Percentiles rank a stretch among this genome's conserved stretches.
Conservation (phyloP, 2,888 invertebrate species). For the Perizoma flavofasciatum region DNA sequence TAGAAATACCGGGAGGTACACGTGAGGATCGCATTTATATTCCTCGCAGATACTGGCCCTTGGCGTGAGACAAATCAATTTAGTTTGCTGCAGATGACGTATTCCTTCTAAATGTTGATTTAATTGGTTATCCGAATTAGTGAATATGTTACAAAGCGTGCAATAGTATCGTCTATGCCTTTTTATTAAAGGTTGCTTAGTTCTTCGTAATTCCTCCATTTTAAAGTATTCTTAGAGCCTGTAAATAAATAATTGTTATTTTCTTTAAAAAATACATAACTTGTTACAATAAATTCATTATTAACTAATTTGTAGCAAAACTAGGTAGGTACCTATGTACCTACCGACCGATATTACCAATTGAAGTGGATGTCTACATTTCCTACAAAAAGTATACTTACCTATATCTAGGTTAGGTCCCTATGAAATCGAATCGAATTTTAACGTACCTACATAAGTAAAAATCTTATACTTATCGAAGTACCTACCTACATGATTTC, state of each 20-base stretch:
- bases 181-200: slow-evolving; percentile 40
- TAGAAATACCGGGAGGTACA: slow-evolving; percentile 63
- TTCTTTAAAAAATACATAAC: neutral
- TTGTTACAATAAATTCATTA: neutral
- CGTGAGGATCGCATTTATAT: slow-evolving; percentile 49
- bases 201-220: slow-evolving; percentile 22
- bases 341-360: neutral
- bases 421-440: too few species aligned
- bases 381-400: too few species aligned
- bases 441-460: too few species aligned
- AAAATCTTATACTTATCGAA: too few species aligned
- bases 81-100: slow-evolving; percentile 64
- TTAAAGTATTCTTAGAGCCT: too few species aligned
- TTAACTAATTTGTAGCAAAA: neutral
- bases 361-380: too few species aligned
- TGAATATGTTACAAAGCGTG: slow-evolving; percentile 60
- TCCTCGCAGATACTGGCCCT: slow-evolving; percentile 48
- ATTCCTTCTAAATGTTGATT: slow-evolving; percentile 73
- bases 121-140: slow-evolving; percentile 75
- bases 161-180: slow-evolving; percentile 65
- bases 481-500: too few species aligned
- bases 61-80: slow-evolving; percentile 49
- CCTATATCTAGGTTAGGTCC: too few species aligned
- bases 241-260: too few species aligned
- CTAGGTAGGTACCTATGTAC: neutral